These are phyloP conservation scores for Selene dorsalis DNA, from an alignment of 2,797 vertebrate genomes.

Conservation along the genomic window DNA sequence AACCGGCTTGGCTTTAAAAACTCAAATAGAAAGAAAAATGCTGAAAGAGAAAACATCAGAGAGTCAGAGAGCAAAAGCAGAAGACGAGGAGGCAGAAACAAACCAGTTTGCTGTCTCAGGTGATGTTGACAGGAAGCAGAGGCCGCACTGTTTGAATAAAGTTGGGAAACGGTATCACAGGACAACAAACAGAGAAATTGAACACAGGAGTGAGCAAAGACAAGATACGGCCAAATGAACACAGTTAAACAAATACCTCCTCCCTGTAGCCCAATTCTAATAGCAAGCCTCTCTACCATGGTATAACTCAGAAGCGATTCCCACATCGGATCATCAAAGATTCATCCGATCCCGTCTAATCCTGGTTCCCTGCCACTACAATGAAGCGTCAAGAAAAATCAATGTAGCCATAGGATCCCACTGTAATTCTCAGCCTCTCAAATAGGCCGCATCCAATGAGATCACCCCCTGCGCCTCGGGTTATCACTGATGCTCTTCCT, in stretches of 20 bases:
- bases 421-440: conserved; percentile 46
- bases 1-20: conserved; percentile 13
- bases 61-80: conserved; percentile 24
- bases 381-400: conserved; percentile 37
- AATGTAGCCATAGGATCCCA: conserved; percentile 54
- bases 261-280: conserved; percentile 3
- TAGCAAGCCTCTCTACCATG: not conserved
- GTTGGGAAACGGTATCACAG: conserved; percentile 29
- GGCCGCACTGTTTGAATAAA: conserved; percentile 39
- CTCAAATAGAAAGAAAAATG: not conserved
- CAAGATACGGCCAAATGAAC: conserved; percentile 37
- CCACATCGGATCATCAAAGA: conserved; percentile 27
- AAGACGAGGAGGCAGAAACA: conserved; percentile 6
- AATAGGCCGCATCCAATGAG: conserved; percentile 43
- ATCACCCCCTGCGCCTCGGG: conserved; percentile 68
- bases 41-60: conserved; percentile 3
- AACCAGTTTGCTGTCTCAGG: conserved; percentile 20
- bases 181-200: conserved; percentile 50
- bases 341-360: conserved; percentile 39
- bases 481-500: conserved; percentile 73
- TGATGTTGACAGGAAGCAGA: conserved; percentile 43
- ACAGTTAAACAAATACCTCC: conserved; percentile 29
- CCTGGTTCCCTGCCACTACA: conserved; percentile 26
- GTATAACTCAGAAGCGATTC: conserved; percentile 16
- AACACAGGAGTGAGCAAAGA: conserved; percentile 36